Percentiles rank a stretch among this genome's conserved stretches.
phyloP scores from a whole-genome alignment of 2,113 vertebrate genomes.

The Apteryx owenii region DNA sequence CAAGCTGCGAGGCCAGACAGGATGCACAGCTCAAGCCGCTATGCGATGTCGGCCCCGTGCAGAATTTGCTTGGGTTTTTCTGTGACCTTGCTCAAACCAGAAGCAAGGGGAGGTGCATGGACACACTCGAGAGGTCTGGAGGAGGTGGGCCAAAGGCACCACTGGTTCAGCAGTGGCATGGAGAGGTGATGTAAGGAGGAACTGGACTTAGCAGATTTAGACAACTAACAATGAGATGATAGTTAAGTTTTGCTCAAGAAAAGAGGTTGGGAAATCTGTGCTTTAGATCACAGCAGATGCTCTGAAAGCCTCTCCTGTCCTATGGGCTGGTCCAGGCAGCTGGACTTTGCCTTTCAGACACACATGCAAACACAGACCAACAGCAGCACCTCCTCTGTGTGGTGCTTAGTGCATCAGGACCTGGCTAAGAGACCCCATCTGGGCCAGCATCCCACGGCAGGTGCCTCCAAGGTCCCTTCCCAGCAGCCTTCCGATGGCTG shows the following conservation, averaged over 20 bases:
- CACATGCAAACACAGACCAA: neutral
- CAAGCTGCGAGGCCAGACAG: too few relatives aligned
- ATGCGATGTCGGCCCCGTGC: too few relatives aligned
- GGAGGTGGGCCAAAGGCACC: neutral
- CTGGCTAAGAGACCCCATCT: neutral
- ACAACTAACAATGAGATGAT: fast-evolving
- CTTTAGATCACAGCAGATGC: neutral
- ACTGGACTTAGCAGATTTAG: neutral
- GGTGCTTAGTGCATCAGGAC: neutral
- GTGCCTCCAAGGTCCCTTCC: neutral
- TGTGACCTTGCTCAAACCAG: neutral
- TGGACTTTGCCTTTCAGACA: neutral
- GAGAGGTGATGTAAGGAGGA: neutral
- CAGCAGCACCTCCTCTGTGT: fast-evolving
- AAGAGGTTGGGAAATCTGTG: neutral
- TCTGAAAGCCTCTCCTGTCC: neutral
- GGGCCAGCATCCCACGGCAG: too few relatives aligned
- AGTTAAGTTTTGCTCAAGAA: neutral
- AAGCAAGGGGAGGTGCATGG: fast-evolving
- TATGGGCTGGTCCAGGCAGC: neutral
- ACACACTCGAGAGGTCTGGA: fast-evolving
- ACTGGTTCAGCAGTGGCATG: fast-evolving
- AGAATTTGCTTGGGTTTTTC: too few relatives aligned
- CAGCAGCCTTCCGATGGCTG: neutral
- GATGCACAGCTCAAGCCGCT: too few relatives aligned